These are phyloP conservation scores for Bimastos eiseni DNA, from an alignment of 2,888 invertebrate species.

Conservation along the genomic window DNA sequence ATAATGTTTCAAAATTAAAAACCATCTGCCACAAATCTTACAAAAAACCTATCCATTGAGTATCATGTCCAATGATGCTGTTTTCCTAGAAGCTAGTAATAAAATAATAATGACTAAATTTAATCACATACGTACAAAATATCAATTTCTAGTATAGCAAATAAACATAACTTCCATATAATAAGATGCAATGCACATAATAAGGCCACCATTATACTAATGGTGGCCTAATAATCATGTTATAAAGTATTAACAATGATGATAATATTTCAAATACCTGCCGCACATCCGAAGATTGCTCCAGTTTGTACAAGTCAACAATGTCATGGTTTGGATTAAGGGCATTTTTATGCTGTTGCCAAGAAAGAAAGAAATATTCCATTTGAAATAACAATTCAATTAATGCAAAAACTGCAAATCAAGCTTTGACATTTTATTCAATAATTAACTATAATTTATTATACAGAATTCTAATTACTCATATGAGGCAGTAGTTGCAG, in stretches of 20 bases:
- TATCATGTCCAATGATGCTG: no score
- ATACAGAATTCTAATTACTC: neutral
- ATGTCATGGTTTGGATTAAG: constrained; percentile 91
- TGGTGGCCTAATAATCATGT: neutral
- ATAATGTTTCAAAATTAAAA: no score
- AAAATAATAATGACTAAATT: no score
- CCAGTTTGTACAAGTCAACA: constrained; percentile 64
- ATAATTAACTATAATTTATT: neutral
- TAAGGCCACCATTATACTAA: no score
- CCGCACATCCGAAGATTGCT: neutral
- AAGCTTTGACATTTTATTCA: neutral
- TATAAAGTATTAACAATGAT: neutral
- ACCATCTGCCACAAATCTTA: no score
- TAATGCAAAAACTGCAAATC: neutral
- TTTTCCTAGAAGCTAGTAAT: no score
- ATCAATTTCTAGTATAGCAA: no score
- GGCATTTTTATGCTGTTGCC: neutral
- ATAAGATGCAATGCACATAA: no score
- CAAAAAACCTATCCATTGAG: no score
- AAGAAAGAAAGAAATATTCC: neutral
- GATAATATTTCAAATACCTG: neutral
- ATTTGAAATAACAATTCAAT: neutral
- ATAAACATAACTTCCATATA: no score
- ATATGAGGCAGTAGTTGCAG: no score
- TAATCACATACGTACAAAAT: no score